Conservation (phyloP, 2,797 vertebrate genomes). For the Loriculus beryllinus region DNA sequence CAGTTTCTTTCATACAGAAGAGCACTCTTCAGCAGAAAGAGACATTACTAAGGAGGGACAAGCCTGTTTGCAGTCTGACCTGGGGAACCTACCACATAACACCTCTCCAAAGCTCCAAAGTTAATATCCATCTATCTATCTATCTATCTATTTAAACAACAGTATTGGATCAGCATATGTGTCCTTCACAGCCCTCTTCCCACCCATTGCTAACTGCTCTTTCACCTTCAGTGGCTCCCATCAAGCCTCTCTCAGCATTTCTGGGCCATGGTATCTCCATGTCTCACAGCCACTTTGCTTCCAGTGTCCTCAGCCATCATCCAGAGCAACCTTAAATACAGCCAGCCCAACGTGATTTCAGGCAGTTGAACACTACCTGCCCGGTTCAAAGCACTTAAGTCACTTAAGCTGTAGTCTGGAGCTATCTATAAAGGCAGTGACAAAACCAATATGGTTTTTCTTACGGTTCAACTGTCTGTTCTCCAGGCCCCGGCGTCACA, state of each 20-base stretch:
- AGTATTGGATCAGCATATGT: background rate
- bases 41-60: background rate
- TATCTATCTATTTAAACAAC: background rate
- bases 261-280: background rate
- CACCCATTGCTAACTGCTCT: background rate
- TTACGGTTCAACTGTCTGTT: constrained; percentile 86
- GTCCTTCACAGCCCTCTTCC: background rate
- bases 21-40: background rate
- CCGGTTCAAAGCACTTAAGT: background rate
- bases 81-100: background rate
- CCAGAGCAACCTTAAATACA: background rate
- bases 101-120: background rate
- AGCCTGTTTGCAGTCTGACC: background rate
- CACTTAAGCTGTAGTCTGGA: background rate
- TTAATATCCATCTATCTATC: background rate
- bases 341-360: background rate
- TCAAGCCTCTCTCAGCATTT: background rate
- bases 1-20: background rate
- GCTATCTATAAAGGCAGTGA: background rate
- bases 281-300: background rate
- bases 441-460: constrained; percentile 49
- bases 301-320: background rate
- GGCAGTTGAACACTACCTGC: background rate
- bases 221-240: background rate
- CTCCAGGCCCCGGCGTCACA: constrained; percentile 76